phyloP scores from a whole-genome alignment of 2,888 invertebrate genomes.

The Drosophila colorata region DNA sequence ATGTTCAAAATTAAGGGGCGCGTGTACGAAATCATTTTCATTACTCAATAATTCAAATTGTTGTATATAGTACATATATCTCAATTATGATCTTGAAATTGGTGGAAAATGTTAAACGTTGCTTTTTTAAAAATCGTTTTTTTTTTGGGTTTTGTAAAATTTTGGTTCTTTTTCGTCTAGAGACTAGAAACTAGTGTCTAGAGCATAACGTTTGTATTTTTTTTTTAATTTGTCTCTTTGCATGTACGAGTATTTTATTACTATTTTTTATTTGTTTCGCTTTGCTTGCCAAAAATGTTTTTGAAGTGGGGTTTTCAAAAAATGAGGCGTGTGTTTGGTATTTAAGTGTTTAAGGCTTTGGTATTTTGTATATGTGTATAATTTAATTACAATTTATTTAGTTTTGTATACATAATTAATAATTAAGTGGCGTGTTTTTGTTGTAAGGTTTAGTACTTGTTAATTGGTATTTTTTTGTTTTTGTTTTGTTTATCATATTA shows the following conservation, averaged over 20 bases:
- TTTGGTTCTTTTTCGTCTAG: constrained; percentile 76
- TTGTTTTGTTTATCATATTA: constrained; percentile 33
- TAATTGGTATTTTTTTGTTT: constrained; percentile 33
- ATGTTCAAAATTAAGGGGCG: constrained; percentile 57
- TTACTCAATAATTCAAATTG: constrained; percentile 29
- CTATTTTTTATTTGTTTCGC: constrained; percentile 2
- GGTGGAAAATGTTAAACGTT: constrained; percentile 68
- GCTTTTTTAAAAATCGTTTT: constrained; percentile 29
- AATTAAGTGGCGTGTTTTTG: constrained; percentile 37
- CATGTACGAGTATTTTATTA: constrained; percentile 14
- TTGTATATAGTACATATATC: constrained; percentile 41
- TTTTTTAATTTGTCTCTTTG: constrained; percentile 12
- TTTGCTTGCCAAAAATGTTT: constrained; percentile 27
- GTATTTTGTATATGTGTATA: constrained; percentile 40
- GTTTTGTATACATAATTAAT: constrained; percentile 46
- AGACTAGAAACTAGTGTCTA: constrained; percentile 59
- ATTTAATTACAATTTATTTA: constrained; percentile 43
- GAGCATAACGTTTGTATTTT: constrained; percentile 58
- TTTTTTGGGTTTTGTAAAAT: constrained; percentile 61
- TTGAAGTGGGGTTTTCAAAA: constrained; percentile 46
- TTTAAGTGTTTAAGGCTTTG: constrained; percentile 57
- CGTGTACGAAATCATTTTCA: constrained; percentile 48
- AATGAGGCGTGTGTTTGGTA: constrained; percentile 51
- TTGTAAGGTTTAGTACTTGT: constrained; percentile 18
- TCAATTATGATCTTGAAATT: constrained; percentile 63